Evolutionary conservation across 1,140 invertebrate genomes (phyloP).

Genomic region (Macrosteles quadrilineatus): DNA sequence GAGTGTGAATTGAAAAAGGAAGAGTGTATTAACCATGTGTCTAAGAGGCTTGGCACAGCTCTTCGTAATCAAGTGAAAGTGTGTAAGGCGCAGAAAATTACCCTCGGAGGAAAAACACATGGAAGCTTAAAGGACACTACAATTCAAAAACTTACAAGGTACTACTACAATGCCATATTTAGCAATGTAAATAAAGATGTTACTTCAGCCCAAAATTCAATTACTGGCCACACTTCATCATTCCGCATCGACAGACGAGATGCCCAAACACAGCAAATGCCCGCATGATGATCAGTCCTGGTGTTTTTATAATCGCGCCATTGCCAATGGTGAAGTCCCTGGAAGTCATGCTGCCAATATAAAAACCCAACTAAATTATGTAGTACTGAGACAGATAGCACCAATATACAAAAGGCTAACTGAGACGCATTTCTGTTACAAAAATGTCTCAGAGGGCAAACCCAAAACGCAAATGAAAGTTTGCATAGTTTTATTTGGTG

Average conservation of each 20-base stretch:
- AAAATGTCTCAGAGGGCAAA: background rate
- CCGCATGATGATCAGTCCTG: background rate
- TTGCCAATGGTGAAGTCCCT: too few species aligned
- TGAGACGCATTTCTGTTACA: background rate
- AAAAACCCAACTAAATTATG: background rate
- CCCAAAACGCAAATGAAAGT: background rate
- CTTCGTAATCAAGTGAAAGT: background rate
- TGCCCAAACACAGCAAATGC: background rate
- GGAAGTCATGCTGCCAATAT: too few species aligned
- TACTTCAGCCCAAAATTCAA: background rate
- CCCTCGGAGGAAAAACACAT: background rate
- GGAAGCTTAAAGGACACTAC: background rate
- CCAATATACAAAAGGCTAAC: background rate
- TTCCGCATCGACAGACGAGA: background rate
- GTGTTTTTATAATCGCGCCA: background rate
- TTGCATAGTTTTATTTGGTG: background rate
- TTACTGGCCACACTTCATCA: background rate
- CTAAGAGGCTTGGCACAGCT: background rate
- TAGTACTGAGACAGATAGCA: background rate
- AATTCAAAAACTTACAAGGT: background rate
- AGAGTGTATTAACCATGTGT: too few species aligned
- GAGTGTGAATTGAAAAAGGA: background rate
- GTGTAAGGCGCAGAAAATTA: background rate
- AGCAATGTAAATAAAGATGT: background rate
- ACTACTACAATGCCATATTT: conserved; percentile 4